A percentile compares a stretch with the other conserved stretches of the same genome.
phyloP scores from a whole-genome alignment of 2,888 invertebrate species.

The Drosophila rubida region DNA sequence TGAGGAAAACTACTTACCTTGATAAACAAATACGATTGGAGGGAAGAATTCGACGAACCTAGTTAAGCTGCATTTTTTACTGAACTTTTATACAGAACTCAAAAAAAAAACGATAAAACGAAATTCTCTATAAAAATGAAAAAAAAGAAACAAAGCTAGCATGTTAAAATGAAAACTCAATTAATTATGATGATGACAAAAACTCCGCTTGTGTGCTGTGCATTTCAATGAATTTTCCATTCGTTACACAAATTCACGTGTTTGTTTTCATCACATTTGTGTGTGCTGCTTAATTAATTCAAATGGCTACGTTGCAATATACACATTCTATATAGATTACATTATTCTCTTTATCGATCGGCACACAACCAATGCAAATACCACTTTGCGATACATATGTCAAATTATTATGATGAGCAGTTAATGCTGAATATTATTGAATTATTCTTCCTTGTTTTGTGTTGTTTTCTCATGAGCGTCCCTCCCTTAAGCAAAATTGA shows the following conservation, averaged over 20 bases:
- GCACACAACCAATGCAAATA: conserved; percentile 39
- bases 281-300: conserved; percentile 40
- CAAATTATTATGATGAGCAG: conserved; percentile 57
- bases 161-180: conserved; percentile 58
- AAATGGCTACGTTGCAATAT: conserved; percentile 70
- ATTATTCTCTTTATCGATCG: conserved; percentile 32
- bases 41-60: conserved; percentile 64
- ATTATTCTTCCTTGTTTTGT: conserved; percentile 56
- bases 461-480: conserved; percentile 58
- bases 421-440: conserved; percentile 37
- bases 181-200: conserved; percentile 26
- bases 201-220: conserved; percentile 66
- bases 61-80: conserved; percentile 83
- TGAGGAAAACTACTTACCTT: conserved; percentile 48
- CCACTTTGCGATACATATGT: conserved; percentile 51
- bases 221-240: conserved; percentile 34
- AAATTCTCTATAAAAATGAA: conserved; percentile 40
- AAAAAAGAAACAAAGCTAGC: conserved; percentile 47
- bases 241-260: conserved; percentile 13
- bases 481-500: conserved; percentile 11
- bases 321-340: conserved; percentile 41
- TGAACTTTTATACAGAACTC: conserved; percentile 81
- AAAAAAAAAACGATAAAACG: conserved; percentile 33
- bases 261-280: conserved; percentile 25
- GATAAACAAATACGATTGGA: conserved; percentile 50